Evolutionary conservation across 2,797 vertebrate species (phyloP).

Genomic region (Australoheros facetus): DNA sequence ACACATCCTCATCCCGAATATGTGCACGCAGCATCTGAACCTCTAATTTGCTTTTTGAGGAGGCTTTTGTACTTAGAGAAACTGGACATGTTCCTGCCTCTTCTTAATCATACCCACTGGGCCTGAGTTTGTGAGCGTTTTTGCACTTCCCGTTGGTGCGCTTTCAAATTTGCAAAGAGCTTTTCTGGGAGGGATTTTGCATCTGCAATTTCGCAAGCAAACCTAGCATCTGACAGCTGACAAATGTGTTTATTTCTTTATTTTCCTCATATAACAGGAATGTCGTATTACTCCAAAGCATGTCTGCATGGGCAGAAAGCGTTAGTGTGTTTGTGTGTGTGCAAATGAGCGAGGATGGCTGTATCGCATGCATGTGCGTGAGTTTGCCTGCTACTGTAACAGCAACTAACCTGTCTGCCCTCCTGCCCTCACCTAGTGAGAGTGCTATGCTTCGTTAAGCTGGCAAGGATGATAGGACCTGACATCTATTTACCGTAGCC

Average conservation of each 20-base stretch:
- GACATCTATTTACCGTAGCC: conserved; percentile 72
- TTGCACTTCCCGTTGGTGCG: not conserved
- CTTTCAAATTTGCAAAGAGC: not conserved
- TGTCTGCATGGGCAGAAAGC: not conserved
- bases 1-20: conserved; percentile 7
- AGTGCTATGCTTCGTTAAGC: conserved; percentile 68
- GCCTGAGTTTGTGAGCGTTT: conserved; percentile 23
- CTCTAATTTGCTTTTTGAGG: conserved; percentile 5
- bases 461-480: conserved; percentile 63
- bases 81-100: conserved; percentile 26
- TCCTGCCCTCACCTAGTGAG: conserved; percentile 61
- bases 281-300: not conserved
- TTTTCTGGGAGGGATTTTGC: not conserved
- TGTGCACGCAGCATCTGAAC: conserved; percentile 15
- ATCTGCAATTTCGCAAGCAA: not conserved
- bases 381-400: conserved; percentile 30
- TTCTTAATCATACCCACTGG: conserved; percentile 36
- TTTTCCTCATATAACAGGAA: not conserved
- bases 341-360: not conserved
- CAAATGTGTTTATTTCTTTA: not conserved
- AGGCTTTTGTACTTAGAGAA: conserved; percentile 1
- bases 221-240: not conserved
- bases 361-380: not conserved
- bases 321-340: not conserved
- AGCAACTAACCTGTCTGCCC: conserved; percentile 59